Evolutionary conservation across 1,140 invertebrate genomes (phyloP), one percentile per base, ranked within the genome.

Genomic region (Atopsyche davidsoni): DNA sequence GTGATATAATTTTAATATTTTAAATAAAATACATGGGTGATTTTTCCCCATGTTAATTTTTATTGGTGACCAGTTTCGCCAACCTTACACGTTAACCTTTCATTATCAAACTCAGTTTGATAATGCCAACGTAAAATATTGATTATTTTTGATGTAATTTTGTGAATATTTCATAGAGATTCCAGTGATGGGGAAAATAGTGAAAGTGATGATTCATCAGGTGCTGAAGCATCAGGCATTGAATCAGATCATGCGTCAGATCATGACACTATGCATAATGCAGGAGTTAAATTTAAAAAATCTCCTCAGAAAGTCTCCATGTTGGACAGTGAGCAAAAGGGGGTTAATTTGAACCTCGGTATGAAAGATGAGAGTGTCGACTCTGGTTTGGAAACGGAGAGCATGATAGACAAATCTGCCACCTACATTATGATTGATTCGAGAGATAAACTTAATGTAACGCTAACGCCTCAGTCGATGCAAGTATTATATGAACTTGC

Each of bases 131-230:
- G n/a, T n/a, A n/a, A n/a, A n/a, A n/a, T n/a, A n/a, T n/a, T n/a
- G 39, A 44, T 51, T 54, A 53, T 31, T 34, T 22, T 10, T 51
- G 22, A 41, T 52, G 28, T 28, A 48, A 13, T 16, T 46, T 3
- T 49, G 28, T 4, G 25, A 23, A 13, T 46, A 48, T 11, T 52
- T n/a, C 24, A n/a, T 57, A 83, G 80, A 51, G 85, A 87, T 55
- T 86, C 80, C 57, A 87, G 85, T 58, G 82, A 81, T 24, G 83
- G 83, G 41, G 85, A 87, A 59, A 74, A 77, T 22, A 86, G 81
- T 59, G 81, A 84, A 50, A 79, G 79, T 11, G 84, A 84, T 32
- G 81, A 81, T 42, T 83, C 81, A 0, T 84, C 81, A 52, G 78
- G 78, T 16, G 79, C 77, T 28, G 82, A 83, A 55, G 75, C 73